Evolutionary conservation across 2,888 invertebrate genomes (phyloP).

Genomic region (Leptothorax acervorum): DNA sequence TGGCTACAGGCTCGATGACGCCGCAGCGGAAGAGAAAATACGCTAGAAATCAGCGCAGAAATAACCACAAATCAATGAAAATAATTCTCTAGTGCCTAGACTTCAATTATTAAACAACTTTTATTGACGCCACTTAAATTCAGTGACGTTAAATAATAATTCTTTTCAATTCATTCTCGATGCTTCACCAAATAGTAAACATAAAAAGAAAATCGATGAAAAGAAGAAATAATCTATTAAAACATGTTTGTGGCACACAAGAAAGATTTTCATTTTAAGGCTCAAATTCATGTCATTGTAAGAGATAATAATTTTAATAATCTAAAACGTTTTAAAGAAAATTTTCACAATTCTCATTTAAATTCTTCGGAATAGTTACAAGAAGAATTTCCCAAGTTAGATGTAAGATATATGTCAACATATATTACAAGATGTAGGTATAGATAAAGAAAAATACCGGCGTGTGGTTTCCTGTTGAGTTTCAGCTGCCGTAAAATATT

Average conservation of each 20-base stretch:
- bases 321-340: neutral
- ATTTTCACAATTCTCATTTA: neutral
- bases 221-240: neutral
- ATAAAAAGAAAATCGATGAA: neutral
- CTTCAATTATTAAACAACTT: neutral
- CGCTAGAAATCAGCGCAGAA: neutral
- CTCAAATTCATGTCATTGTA: neutral
- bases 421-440: too few species aligned
- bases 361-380: neutral
- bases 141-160: neutral
- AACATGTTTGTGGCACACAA: neutral
- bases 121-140: neutral
- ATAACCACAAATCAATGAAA: constrained; percentile 12
- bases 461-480: neutral
- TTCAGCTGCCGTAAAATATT: neutral
- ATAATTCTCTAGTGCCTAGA: neutral
- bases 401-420: neutral
- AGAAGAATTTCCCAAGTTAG: neutral
- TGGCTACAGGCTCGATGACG: constrained; percentile 35
- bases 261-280: neutral
- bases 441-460: neutral
- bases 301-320: neutral
- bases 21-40: constrained; percentile 20
- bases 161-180: neutral
- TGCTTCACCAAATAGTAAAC: neutral